Evolutionary conservation across 2,888 invertebrate genomes (phyloP), one percentile per base, ranked within the genome.

Genomic region (Temnothorax rugatulus): DNA sequence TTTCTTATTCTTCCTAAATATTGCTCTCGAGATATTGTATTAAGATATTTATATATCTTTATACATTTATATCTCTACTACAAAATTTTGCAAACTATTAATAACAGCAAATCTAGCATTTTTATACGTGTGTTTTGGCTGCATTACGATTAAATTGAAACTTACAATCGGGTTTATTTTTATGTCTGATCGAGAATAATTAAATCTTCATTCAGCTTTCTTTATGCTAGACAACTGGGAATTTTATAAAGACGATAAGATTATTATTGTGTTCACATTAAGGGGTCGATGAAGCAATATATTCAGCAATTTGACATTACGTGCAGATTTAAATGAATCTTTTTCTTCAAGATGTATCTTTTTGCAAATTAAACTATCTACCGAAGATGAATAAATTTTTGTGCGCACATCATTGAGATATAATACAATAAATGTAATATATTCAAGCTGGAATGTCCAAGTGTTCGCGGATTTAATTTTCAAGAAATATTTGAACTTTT

Each of bases 131-230:
- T 21, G 29, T 64, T 3, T 13, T n/a, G 41, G 13, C 2, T 21
- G 13, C 21, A 41, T 63, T 63, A 38, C 29, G 11, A 63, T 57
- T 54, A 41, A 57, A 52, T 71, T 54, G 21, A 71, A 34, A 57
- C 4, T 41, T 21, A 4, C 15, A 18, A 41, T 7, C 15, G 18
- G 5, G 5, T 15, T 54, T 71, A 15, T 71, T n/a, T n/a, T n/a
- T n/a, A 74, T 61, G 59, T n/a, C 15, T n/a, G 3, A 25, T 57
- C 11, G 11, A 59, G 7, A 74, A 74, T 61, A 50, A 29, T 29
- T 29, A 29, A 47, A 61, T 74, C 15, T 41, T 59, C 7, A 41
- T 59, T 41, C 18, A 54, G 5, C 8, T 4, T 18, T 57, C 8
- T 74, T 57, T 57, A 41, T 18, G 4, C 8, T 25, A 41, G 41